A percentile compares a stretch with the other conserved stretches of the same genome.
These are phyloP conservation scores for Cotesia congregata DNA, from an alignment of 2,888 invertebrate species.

Conservation along the genomic window DNA sequence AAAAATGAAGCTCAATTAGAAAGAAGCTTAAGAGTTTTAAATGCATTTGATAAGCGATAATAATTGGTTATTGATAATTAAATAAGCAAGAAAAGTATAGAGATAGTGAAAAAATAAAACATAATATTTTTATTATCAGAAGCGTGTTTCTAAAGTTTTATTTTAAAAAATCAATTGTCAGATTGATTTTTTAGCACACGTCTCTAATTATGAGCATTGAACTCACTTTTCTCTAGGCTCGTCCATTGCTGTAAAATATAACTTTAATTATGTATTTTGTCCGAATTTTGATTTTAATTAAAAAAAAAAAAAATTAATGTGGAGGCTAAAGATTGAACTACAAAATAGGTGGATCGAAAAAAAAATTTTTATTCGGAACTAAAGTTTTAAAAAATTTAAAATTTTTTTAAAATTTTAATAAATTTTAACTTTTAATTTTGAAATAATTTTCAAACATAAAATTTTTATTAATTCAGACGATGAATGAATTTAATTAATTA, in stretches of 20 bases:
- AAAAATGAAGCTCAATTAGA: constrained; percentile 15
- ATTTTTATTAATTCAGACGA: no score
- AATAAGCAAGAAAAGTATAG: not conserved
- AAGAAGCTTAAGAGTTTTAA: constrained; percentile 3
- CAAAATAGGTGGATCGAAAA: not conserved
- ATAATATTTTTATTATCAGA: constrained; percentile 40
- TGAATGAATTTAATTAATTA: no score
- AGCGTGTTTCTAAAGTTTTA: constrained; percentile 40
- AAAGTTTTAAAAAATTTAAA: no score
- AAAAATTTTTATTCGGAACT: not conserved
- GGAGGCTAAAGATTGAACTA: not conserved
- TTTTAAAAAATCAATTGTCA: not conserved
- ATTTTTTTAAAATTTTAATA: no score
- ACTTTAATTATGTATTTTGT: constrained; percentile 47
- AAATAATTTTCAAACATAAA: no score
- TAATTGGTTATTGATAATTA: not conserved
- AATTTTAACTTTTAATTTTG: no score
- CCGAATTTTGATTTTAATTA: constrained; percentile 60
- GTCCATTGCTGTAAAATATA: constrained; percentile 87
- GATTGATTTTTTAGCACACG: constrained; percentile 39
- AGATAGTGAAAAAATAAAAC: constrained; percentile 24
- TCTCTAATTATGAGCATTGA: constrained; percentile 46
- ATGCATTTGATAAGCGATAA: constrained; percentile 11
- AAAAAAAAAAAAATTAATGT: constrained; percentile 8
- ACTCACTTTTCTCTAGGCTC: constrained; percentile 96